These are phyloP conservation scores for Orientallactaga sibirica DNA, from an alignment of 2,797 vertebrate genomes.

Conservation along the genomic window DNA sequence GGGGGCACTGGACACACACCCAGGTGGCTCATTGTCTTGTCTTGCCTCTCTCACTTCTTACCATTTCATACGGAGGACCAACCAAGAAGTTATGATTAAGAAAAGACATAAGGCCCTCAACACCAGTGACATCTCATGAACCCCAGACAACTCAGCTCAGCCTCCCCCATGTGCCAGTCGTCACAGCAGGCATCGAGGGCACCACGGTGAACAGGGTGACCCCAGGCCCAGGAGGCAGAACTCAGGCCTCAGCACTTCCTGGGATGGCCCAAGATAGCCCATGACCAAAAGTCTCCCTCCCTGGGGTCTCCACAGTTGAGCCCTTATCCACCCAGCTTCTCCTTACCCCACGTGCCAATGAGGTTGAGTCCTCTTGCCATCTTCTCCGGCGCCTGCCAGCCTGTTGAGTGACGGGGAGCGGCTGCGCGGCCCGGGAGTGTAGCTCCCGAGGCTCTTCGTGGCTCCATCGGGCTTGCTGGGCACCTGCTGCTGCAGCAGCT, in stretches of 20 bases:
- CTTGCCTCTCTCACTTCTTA: neutral
- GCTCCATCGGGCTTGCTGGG: constrained; percentile 94
- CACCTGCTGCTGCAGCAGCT: constrained; percentile 95
- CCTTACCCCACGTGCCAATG: constrained; percentile 90
- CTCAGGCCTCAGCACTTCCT: neutral
- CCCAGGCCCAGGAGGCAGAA: neutral
- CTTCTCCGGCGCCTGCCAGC: constrained; percentile 95
- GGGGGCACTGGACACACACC: fast-evolving
- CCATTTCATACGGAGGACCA: neutral
- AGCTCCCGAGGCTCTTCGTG: constrained; percentile 93
- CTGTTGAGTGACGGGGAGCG: constrained; percentile 96
- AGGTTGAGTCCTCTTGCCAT: constrained; percentile 89
- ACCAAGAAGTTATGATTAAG: too few relatives aligned
- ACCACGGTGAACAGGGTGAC: neutral
- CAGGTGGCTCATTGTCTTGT: fast-evolving
- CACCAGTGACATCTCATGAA: fast-evolving
- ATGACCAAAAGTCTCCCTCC: fast-evolving
- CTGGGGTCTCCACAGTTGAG: fast-evolving
- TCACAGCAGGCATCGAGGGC: fast-evolving
- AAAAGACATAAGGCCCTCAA: neutral
- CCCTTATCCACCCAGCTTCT: neutral
- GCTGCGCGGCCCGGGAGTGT: constrained; percentile 91
- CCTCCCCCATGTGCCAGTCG: fast-evolving
- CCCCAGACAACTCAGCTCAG: neutral
- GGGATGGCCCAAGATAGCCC: too few relatives aligned